Conservation (phyloP, 2,888 invertebrate species). For the Drosophila robusta region DNA sequence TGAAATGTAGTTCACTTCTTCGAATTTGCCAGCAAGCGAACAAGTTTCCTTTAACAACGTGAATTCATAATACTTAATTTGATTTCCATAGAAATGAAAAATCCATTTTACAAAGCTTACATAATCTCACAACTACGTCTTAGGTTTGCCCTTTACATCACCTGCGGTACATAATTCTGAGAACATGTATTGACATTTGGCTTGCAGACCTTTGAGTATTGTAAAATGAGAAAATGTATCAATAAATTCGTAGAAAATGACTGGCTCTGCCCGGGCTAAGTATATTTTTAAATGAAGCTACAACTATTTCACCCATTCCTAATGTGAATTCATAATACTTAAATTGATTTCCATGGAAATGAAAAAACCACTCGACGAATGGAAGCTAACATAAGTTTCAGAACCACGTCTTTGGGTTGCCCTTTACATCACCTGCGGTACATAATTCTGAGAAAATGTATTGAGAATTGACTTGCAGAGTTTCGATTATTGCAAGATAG, state of each 20-base stretch:
- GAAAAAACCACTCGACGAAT: background rate
- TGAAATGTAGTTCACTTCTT: background rate
- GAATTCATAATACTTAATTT: background rate
- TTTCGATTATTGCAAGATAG: too few species aligned
- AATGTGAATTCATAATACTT: background rate
- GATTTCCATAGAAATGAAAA: background rate
- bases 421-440: background rate
- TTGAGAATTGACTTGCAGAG: background rate
- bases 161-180: background rate
- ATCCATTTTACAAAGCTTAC: background rate
- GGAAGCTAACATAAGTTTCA: background rate
- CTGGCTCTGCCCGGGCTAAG: too few species aligned
- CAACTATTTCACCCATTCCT: too few species aligned
- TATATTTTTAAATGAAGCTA: too few species aligned
- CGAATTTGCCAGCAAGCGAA: background rate
- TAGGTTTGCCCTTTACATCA: background rate
- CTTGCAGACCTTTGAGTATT: background rate
- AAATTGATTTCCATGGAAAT: background rate
- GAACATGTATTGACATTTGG: background rate
- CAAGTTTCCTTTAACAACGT: conserved; percentile 1
- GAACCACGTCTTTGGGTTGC: background rate
- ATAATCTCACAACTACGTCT: background rate
- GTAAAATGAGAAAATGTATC: background rate
- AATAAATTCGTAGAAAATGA: background rate
- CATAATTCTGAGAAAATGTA: background rate